Evolutionary conservation across 2,113 vertebrate genomes (phyloP), one percentile per base, ranked within the genome.

Genomic region (Coryphaenoides rupestris): DNA sequence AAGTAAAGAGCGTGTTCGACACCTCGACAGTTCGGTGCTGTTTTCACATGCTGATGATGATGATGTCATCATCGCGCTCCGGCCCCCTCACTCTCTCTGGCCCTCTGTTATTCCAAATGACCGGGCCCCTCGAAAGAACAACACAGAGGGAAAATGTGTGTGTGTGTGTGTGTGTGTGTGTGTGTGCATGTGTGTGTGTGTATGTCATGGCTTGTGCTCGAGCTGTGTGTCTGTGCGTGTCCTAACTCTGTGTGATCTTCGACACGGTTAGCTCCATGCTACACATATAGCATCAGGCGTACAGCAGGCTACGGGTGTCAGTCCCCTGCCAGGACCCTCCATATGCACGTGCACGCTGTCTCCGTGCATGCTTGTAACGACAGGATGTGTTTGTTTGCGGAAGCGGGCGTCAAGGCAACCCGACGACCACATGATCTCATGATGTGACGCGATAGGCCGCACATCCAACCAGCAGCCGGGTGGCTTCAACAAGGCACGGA

Each of bases 1-100:
- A 86, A 80, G 79, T 82, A 84, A 86, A 88, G 84, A 84, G 61
- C 7, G 68, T 72, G 79, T 80, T 81, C 65, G 68, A 83, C 84
- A 84, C 79, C 69, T 84, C 64, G 69, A 78, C 81, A 79, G 78
- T 80, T 82, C 74, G 74, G 69, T 73, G 66, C 77, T 84, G 81
- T 86, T 85, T 84, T 75, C 61, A 74, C 75, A 84, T 78, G 55
- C 5, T 6, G 26, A 28, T 6, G 26, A 28, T 33, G 28, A 33
- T 71, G 26, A 81, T 88, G 82, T 77, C 82, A 75, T 86, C 86
- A 84, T 77, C 47, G 49, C 52, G 79, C 78, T 69, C 24, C 59
- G 26, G 3, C 28, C 10, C 28, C 4, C 28, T 33, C 6, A 10
- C 28, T 33, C 28, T 9, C 28, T 33, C 28, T 9, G 28, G 28